A percentile compares a stretch with the other conserved stretches of the same genome.
These are phyloP conservation scores for Euwallacea similis DNA, from an alignment of 1,140 invertebrate genomes.

Conservation along the genomic window DNA sequence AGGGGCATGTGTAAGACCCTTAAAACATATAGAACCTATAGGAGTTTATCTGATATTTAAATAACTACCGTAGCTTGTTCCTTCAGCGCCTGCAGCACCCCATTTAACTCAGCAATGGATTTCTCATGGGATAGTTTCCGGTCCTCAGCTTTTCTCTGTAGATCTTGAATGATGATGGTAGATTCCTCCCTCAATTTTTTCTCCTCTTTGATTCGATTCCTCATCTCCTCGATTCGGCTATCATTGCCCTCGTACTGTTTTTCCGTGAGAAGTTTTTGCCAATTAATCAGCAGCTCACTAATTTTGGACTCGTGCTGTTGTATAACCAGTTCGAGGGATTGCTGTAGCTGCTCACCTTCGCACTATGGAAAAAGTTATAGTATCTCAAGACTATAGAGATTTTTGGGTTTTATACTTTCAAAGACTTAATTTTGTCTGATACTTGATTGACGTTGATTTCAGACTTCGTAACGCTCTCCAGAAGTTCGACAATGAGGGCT, in stretches of 20 bases:
- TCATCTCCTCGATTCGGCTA: conserved; percentile 36
- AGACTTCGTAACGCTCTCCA: conserved; percentile 43
- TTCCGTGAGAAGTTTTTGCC: conserved; percentile 41
- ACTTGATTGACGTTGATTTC: conserved; percentile 38
- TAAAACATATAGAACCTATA: too few relatives aligned
- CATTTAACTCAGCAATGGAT: conserved; percentile 41
- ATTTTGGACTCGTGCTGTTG: conserved; percentile 43
- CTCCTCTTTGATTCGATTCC: conserved; percentile 41
- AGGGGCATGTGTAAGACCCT: background rate
- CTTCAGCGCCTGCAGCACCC: conserved; percentile 36
- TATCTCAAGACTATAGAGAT: too few relatives aligned
- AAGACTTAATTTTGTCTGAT: conserved; percentile 38
- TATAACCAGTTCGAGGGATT: conserved; percentile 36
- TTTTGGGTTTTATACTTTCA: conserved; percentile 27
- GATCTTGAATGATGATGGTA: conserved; percentile 36
- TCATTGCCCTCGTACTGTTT: conserved; percentile 30
- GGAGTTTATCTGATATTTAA: background rate
- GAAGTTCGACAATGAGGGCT: conserved; percentile 41
- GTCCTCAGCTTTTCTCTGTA: conserved; percentile 44
- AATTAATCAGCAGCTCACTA: conserved; percentile 40
- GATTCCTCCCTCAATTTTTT: conserved; percentile 39
- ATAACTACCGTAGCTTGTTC: conserved; percentile 42
- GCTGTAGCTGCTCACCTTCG: conserved; percentile 40
- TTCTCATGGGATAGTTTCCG: conserved; percentile 39
- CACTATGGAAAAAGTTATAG: conserved; percentile 2